These are phyloP conservation scores for Dinoponera quadriceps DNA, from an alignment of 1,140 invertebrate species.

Conservation along the genomic window DNA sequence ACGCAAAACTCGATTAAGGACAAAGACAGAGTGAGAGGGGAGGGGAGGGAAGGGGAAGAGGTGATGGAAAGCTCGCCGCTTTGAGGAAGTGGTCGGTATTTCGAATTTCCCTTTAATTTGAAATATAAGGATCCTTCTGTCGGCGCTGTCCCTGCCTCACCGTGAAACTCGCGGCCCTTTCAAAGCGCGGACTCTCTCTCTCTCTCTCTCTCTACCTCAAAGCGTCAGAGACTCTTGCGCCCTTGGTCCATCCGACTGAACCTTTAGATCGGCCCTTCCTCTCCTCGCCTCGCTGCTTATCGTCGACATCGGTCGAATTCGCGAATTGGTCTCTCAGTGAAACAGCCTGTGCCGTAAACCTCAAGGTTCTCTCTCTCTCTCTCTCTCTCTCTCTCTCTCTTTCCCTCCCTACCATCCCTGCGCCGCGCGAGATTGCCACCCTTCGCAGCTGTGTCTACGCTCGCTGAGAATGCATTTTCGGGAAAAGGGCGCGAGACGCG, in stretches of 20 bases:
- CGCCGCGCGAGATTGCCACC: conserved; percentile 55
- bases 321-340: conserved; percentile 62
- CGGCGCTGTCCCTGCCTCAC: conserved; percentile 50
- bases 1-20: conserved; percentile 59
- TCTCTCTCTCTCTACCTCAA: conserved; percentile 15
- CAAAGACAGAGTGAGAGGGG: conserved; percentile 27
- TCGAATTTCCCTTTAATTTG: conserved; percentile 81
- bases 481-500: conserved; percentile 30
- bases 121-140: conserved; percentile 78
- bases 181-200: conserved; percentile 66
- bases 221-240: conserved; percentile 57
- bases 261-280: conserved; percentile 28
- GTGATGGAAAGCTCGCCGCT: conserved; percentile 62
- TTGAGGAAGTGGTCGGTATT: conserved; percentile 78
- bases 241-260: conserved; percentile 53
- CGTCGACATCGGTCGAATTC: conserved; percentile 58
- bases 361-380: neutral
- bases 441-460: conserved; percentile 39
- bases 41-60: conserved; percentile 38
- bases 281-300: neutral
- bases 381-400: too few species aligned
- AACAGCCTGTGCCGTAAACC: conserved; percentile 59
- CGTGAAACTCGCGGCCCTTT: conserved; percentile 68
- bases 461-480: conserved; percentile 48
- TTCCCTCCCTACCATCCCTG: too few species aligned